Evolutionary conservation across 2,888 invertebrate genomes (phyloP), one percentile per base, ranked within the genome.

Genomic region (Venusia cambrica): DNA sequence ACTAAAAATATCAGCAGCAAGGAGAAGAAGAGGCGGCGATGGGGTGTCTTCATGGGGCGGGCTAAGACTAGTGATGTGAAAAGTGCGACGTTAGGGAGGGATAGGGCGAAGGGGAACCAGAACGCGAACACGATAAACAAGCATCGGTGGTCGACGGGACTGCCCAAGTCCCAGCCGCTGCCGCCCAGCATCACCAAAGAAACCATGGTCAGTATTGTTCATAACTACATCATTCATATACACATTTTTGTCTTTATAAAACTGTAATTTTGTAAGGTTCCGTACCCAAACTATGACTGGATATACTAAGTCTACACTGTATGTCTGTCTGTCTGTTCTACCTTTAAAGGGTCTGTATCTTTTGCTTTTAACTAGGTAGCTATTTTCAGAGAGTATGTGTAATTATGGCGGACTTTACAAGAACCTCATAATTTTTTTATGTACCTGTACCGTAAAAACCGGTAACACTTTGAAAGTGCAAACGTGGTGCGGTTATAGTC

Each of bases 151-250:
- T 93, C 92, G 1, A 92, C 92, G 0, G 93, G 92, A 0, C 79
- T 92, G 46, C 92, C 92, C 6, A 89, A 92, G 54, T 87, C 90
- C 17, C 91, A 92, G 63, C 93, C 93, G 2, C 75, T 93, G 36
- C 93, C 93, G 11, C 92, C 93, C 0, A 92, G 92, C 26, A 93
- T 93, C 60, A 93, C 93, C 60, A 94, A 93, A 81, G 94, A 94
- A 77, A 92, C 92, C 46, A 90, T 94, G 92, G 94, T 93, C 58
- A 81, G 87, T n/a, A n/a, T n/a, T n/a, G n/a, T n/a, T n/a, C n/a
- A n/a, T n/a, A n/a, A n/a, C n/a, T n/a, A n/a, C n/a, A n/a, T n/a
- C n/a, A n/a, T n/a, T n/a, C n/a, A n/a, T n/a, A n/a, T n/a, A n/a
- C n/a, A n/a, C n/a, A n/a, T n/a, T n/a, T n/a, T n/a, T n/a, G n/a